Conservation (phyloP, 2,888 invertebrate genomes). For the Troides oblongomaculatus region DNA sequence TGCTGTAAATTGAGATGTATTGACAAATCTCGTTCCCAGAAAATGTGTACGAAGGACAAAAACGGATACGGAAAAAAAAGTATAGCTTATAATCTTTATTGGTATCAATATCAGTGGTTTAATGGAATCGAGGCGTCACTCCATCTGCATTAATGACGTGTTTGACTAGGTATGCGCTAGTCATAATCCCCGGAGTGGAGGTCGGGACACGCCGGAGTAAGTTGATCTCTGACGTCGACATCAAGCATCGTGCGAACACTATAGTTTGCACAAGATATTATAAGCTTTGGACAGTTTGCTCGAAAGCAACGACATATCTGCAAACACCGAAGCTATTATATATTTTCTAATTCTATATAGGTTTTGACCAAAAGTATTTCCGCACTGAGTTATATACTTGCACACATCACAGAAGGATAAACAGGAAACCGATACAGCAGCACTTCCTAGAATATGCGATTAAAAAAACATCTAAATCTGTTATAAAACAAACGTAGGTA, state of each 20-base stretch:
- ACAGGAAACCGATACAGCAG: too few species aligned
- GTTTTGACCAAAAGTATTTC: too few species aligned
- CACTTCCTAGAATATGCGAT: too few species aligned
- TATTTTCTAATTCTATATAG: too few species aligned
- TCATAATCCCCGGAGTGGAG: constrained; percentile 62
- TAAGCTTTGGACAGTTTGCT: constrained; percentile 26
- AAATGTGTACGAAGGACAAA: constrained; percentile 29
- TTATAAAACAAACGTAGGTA: too few species aligned
- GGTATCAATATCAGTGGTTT: constrained; percentile 56
- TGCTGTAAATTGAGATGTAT: constrained; percentile 19
- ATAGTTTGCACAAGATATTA: constrained; percentile 22
- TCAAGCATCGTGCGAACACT: too few species aligned
- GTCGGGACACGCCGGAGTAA: constrained; percentile 54
- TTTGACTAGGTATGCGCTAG: constrained; percentile 52
- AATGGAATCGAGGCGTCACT: constrained; percentile 61
- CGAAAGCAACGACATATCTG: too few species aligned
- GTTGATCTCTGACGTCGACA: too few species aligned
- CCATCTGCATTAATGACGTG: constrained; percentile 60
- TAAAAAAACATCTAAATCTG: too few species aligned
- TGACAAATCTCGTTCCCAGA: constrained; percentile 28
- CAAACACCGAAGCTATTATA: too few species aligned
- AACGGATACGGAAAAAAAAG: constrained; percentile 27
- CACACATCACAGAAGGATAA: too few species aligned
- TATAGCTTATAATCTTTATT: constrained; percentile 56
- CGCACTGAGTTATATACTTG: too few species aligned